Percentiles rank a stretch among this genome's conserved stretches.
These are phyloP conservation scores for Enteromius unitaeniatus DNA, from an alignment of 2,797 vertebrate genomes.

Conservation along the genomic window DNA sequence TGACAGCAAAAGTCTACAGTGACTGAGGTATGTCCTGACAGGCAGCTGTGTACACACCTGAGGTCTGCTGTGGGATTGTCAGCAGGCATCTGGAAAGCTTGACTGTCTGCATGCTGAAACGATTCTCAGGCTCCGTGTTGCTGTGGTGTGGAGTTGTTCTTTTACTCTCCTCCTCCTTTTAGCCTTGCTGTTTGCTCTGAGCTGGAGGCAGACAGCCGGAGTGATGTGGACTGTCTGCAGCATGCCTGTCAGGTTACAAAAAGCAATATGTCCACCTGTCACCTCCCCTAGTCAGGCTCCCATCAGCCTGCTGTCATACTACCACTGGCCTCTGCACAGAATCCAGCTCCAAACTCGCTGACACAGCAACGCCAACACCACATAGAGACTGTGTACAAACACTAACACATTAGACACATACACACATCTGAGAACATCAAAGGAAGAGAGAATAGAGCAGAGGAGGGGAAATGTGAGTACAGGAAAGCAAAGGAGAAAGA, in stretches of 20 bases:
- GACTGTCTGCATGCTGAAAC: slow-evolving; percentile 28
- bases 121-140: neutral
- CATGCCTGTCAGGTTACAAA: slow-evolving; percentile 53
- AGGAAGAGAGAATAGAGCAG: neutral
- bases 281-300: slow-evolving; percentile 46
- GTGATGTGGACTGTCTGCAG: slow-evolving; percentile 43
- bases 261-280: slow-evolving; percentile 57
- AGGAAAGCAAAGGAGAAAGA: neutral
- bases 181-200: slow-evolving; percentile 35
- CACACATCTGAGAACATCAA: slow-evolving; percentile 7
- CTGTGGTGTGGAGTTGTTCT: neutral
- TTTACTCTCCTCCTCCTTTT: slow-evolving; percentile 18
- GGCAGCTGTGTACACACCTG: slow-evolving; percentile 59
- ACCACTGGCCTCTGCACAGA: slow-evolving; percentile 24
- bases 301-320: slow-evolving; percentile 49
- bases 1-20: slow-evolving; percentile 37
- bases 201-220: slow-evolving; percentile 14
- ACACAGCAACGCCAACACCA: slow-evolving; percentile 49
- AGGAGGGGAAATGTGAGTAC: neutral
- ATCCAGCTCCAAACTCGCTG: slow-evolving; percentile 18
- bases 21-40: slow-evolving; percentile 43
- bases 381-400: slow-evolving; percentile 10
- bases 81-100: slow-evolving; percentile 49
- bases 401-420: slow-evolving; percentile 21
- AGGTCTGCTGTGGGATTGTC: slow-evolving; percentile 46